Evolutionary conservation across 2,797 vertebrate genomes (phyloP).

Genomic region (Aulostomus chinensis): DNA sequence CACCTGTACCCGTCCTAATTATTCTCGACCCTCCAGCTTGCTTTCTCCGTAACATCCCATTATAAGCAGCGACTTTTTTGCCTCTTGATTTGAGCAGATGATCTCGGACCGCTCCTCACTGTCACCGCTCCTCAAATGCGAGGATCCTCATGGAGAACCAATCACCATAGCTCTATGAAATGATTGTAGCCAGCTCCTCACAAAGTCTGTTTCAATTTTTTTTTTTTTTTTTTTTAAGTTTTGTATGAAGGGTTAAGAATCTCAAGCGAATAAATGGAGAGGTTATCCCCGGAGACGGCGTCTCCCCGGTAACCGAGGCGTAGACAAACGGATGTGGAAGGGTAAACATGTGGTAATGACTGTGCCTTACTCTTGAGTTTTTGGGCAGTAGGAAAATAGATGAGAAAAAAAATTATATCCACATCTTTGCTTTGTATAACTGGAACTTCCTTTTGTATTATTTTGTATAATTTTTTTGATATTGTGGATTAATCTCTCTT

Average conservation of each 20-base stretch:
- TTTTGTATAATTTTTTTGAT: conserved; percentile 80
- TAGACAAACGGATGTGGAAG: conserved; percentile 62
- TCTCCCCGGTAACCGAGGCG: conserved; percentile 46
- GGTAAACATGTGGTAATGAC: conserved; percentile 78
- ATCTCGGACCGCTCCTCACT: conserved; percentile 8
- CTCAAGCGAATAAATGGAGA: conserved; percentile 25
- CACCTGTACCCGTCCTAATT: conserved; percentile 13
- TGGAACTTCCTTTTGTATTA: conserved; percentile 81
- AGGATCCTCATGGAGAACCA: conserved; percentile 10
- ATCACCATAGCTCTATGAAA: conserved; percentile 18
- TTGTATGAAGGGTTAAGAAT: conserved; percentile 46
- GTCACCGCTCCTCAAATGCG: conserved; percentile 6
- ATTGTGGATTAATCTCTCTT: conserved; percentile 82
- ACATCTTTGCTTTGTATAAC: conserved; percentile 85
- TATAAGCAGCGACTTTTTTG: too few species aligned
- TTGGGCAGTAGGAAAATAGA: conserved; percentile 71
- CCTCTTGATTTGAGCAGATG: too few species aligned
- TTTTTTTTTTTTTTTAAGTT: conserved; percentile 11
- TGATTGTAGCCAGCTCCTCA: conserved; percentile 23
- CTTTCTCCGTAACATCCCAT: conserved; percentile 7
- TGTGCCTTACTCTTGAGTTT: conserved; percentile 79
- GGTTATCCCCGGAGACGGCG: conserved; percentile 27
- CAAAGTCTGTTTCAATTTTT: neutral
- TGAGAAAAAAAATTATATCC: conserved; percentile 70
- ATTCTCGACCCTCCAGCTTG: conserved; percentile 28